phyloP scores from a whole-genome alignment of 2,888 invertebrate genomes.

The Orthosia cruda region DNA sequence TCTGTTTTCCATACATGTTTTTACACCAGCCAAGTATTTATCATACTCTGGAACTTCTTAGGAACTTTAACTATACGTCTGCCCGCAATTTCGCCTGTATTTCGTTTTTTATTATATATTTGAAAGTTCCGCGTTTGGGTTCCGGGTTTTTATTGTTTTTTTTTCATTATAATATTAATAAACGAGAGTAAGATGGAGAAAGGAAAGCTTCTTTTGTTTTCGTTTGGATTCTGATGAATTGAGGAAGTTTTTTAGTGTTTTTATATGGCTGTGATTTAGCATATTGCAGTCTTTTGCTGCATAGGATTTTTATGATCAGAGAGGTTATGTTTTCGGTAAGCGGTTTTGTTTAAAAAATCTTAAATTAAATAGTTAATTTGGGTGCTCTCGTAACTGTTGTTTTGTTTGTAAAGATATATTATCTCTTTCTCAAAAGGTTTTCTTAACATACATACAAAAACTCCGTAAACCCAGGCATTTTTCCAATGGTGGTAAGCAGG shows the following conservation, averaged over 20 bases:
- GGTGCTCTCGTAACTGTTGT: not conserved
- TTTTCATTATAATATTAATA: slow-evolving; percentile 69
- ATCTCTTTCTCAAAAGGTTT: not conserved
- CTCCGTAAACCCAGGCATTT: not conserved
- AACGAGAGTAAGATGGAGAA: slow-evolving; percentile 40
- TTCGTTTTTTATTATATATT: slow-evolving; percentile 61
- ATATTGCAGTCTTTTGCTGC: slow-evolving; percentile 12
- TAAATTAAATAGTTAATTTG: not conserved
- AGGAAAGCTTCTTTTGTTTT: slow-evolving; percentile 35
- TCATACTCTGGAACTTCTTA: slow-evolving; percentile 76
- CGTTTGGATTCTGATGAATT: slow-evolving; percentile 23
- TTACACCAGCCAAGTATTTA: slow-evolving; percentile 71
- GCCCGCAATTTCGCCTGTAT: slow-evolving; percentile 67
- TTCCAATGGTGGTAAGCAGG: not conserved
- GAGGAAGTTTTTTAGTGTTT: slow-evolving; percentile 37
- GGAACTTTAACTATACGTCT: slow-evolving; percentile 80
- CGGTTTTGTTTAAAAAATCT: not conserved
- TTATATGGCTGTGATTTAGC: slow-evolving; percentile 23
- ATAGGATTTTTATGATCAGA: not conserved
- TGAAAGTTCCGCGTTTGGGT: slow-evolving; percentile 66
- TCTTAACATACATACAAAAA: not conserved
- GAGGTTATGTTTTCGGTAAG: not conserved
- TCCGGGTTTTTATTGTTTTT: slow-evolving; percentile 52
- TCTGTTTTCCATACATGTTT: slow-evolving; percentile 51
- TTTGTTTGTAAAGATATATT: not conserved